A percentile compares a stretch with the other conserved stretches of the same genome.
phyloP scores from a whole-genome alignment of 2,797 vertebrate species.

The Macropodus opercularis region DNA sequence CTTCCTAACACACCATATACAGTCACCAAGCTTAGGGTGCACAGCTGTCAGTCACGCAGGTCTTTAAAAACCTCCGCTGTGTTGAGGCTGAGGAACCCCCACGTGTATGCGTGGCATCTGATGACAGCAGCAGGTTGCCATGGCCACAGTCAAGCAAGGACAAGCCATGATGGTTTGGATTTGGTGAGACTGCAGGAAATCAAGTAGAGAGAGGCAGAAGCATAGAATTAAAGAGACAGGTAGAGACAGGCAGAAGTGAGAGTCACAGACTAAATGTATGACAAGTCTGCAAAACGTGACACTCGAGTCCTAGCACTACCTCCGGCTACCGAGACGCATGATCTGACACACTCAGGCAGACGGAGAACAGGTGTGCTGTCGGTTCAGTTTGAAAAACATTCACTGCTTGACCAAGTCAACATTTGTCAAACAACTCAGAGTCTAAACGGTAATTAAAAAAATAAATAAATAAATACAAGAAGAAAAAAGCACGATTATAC shows the following conservation, averaged over 20 bases:
- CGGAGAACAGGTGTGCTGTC: constrained; percentile 50
- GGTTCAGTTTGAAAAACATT: constrained; percentile 7
- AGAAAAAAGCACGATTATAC: too few species aligned
- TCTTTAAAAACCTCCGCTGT: constrained; percentile 34
- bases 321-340: neutral
- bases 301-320: constrained; percentile 10
- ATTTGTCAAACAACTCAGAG: neutral
- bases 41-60: constrained; percentile 44
- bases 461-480: neutral
- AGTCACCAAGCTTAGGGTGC: constrained; percentile 25
- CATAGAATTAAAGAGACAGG: neutral
- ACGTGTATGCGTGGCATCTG: constrained; percentile 11
- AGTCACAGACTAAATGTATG: neutral
- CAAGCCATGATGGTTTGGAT: constrained; percentile 4
- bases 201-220: neutral
- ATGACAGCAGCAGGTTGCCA: constrained; percentile 30
- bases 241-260: constrained; percentile 1
- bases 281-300: neutral
- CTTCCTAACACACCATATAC: constrained; percentile 33
- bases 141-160: constrained; percentile 29
- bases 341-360: constrained; percentile 11
- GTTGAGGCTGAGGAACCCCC: constrained; percentile 13
- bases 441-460: neutral
- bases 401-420: constrained; percentile 1
- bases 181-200: neutral